These are phyloP conservation scores for Resseliella maxima DNA, from an alignment of 2,888 invertebrate genomes.

Conservation along the genomic window DNA sequence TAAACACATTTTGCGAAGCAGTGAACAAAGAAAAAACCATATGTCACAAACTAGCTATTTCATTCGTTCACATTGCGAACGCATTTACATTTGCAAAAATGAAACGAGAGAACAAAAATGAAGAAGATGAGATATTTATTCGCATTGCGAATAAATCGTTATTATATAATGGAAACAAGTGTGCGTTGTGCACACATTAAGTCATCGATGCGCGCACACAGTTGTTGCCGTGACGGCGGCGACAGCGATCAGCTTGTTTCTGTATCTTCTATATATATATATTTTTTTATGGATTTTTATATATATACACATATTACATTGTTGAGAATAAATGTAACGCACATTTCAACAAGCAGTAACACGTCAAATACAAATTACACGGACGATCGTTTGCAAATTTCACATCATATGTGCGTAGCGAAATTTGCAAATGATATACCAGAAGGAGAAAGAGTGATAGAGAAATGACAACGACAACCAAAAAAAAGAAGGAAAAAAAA, in stretches of 20 bases:
- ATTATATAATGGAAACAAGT: conserved; percentile 54
- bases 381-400: conserved; percentile 28
- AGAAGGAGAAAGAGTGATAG: not conserved
- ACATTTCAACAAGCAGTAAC: not conserved
- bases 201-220: conserved; percentile 8
- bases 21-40: no score
- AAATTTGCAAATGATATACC: not conserved
- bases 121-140: not conserved
- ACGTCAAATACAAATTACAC: not conserved
- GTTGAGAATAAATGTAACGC: no score
- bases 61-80: not conserved
- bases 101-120: not conserved
- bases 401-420: conserved; percentile 35
- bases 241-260: not conserved
- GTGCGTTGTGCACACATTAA: conserved; percentile 53
- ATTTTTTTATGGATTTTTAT: not conserved
- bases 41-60: not conserved
- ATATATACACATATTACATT: not conserved
- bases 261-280: not conserved
- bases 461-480: not conserved
- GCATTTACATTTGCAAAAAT: not conserved
- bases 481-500: not conserved
- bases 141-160: conserved; percentile 24
- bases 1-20: not conserved
- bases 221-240: not conserved